These are phyloP conservation scores for Phataginus tricuspis DNA, from an alignment of 2,797 vertebrate genomes.

Conservation along the genomic window DNA sequence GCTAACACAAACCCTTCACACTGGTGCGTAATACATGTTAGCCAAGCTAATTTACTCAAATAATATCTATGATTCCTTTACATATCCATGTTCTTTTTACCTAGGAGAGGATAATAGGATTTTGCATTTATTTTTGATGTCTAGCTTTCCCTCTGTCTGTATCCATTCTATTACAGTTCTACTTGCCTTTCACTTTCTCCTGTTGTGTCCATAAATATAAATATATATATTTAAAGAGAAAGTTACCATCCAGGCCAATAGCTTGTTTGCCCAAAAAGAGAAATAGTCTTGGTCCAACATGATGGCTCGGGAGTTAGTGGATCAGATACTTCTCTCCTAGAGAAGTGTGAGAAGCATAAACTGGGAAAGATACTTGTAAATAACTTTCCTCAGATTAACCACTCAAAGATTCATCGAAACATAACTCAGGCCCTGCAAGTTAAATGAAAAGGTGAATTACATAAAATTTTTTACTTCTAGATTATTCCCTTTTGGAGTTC, in stretches of 20 bases:
- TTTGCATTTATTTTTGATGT: not conserved
- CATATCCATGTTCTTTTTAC: not conserved
- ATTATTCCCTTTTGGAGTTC: not conserved
- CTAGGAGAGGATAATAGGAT: not conserved
- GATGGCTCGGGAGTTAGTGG: not conserved
- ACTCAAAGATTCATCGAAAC: not conserved
- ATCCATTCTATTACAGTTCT: not conserved
- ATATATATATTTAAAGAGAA: not conserved
- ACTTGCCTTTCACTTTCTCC: not conserved
- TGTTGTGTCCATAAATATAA: not conserved
- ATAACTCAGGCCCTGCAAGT: not conserved
- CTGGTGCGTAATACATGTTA: not conserved
- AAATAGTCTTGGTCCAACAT: not conserved
- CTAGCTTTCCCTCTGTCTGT: not conserved
- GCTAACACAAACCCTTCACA: not conserved
- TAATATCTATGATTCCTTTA: not conserved
- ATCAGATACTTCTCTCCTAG: not conserved
- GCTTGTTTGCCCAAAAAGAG: not conserved
- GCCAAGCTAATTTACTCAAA: not conserved
- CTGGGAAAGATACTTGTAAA: not conserved
- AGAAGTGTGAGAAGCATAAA: not conserved
- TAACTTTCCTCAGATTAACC: not conserved
- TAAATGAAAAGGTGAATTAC: constrained; percentile 11
- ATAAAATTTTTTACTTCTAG: not conserved
- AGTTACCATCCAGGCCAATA: not conserved